phyloP scores from a whole-genome alignment of 2,888 invertebrate species.

The Agrochola circellaris region DNA sequence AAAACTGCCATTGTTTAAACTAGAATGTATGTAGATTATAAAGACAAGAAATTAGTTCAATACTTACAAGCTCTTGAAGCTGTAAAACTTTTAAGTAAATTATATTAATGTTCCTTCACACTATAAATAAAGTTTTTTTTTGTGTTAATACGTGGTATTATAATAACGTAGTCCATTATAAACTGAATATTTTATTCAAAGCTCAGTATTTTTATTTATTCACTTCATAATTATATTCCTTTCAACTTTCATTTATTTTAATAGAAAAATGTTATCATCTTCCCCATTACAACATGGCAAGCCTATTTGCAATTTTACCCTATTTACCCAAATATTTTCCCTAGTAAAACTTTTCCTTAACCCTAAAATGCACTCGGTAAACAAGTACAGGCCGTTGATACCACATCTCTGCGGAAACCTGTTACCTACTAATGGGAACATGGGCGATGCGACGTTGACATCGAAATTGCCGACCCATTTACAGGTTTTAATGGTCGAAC shows the following conservation, averaged over 20 bases:
- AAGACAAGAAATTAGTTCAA: background rate
- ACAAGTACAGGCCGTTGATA: background rate
- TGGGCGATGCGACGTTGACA: constrained; percentile 22
- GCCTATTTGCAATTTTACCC: background rate
- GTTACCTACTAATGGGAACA: constrained; percentile 42
- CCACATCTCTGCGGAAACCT: constrained; percentile 42
- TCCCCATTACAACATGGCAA: background rate
- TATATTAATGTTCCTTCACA: background rate
- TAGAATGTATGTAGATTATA: background rate
- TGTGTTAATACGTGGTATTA: too few species aligned
- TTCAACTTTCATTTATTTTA: background rate
- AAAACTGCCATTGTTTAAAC: background rate
- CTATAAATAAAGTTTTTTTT: background rate
- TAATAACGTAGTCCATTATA: background rate
- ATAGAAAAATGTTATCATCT: background rate
- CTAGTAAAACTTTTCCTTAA: background rate
- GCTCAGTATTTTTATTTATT: background rate
- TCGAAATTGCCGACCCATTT: constrained; percentile 43
- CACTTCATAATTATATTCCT: background rate
- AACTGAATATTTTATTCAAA: background rate
- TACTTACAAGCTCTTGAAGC: background rate
- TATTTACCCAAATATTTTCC: background rate
- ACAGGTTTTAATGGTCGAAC: constrained; percentile 32
- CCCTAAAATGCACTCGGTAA: constrained; percentile 18
- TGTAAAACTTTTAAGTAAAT: constrained; percentile 1